Conservation (phyloP, 1,140 invertebrate genomes). For the Parapsyche elsis region DNA sequence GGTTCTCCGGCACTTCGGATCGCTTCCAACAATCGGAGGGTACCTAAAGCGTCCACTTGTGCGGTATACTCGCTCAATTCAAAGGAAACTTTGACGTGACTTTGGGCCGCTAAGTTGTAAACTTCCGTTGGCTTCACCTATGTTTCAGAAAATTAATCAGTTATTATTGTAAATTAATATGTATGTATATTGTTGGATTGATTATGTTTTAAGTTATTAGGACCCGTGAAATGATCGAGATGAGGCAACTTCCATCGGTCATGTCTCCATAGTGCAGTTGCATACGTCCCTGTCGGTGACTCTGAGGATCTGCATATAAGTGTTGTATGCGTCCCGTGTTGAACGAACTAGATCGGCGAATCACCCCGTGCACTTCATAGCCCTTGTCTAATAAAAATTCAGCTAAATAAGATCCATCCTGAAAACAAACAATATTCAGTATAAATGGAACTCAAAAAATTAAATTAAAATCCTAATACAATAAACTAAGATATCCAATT, state of each 20-base stretch:
- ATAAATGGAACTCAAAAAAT: not conserved
- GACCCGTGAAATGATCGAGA: slow-evolving; percentile 90
- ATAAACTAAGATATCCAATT: too few relatives aligned
- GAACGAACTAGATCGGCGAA: slow-evolving; percentile 94
- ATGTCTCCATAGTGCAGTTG: slow-evolving; percentile 99
- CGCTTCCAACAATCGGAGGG: slow-evolving; percentile 93
- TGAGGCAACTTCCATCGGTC: slow-evolving; percentile 97
- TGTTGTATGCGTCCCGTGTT: slow-evolving; percentile 97
- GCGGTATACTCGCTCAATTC: slow-evolving; percentile 99
- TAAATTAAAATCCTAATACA: not conserved
- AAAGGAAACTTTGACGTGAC: slow-evolving; percentile 98
- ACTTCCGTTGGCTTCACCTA: slow-evolving; percentile 91
- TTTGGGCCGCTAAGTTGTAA: slow-evolving; percentile 99
- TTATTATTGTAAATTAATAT: not conserved
- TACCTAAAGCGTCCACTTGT: slow-evolving; percentile 98
- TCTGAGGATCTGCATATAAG: slow-evolving; percentile 89
- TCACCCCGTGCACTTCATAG: slow-evolving; percentile 96
- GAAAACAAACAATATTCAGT: slow-evolving; percentile 54
- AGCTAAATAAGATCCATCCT: slow-evolving; percentile 99
- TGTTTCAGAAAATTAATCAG: not conserved
- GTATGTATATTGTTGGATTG: too few relatives aligned
- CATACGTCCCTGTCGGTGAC: slow-evolving; percentile 87
- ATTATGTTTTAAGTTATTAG: not conserved
- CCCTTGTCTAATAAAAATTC: slow-evolving; percentile 96
- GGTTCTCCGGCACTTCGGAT: slow-evolving; percentile 92